Conservation (phyloP, 2,113 vertebrate species). For the Brachyhypopomus gauderio region DNA sequence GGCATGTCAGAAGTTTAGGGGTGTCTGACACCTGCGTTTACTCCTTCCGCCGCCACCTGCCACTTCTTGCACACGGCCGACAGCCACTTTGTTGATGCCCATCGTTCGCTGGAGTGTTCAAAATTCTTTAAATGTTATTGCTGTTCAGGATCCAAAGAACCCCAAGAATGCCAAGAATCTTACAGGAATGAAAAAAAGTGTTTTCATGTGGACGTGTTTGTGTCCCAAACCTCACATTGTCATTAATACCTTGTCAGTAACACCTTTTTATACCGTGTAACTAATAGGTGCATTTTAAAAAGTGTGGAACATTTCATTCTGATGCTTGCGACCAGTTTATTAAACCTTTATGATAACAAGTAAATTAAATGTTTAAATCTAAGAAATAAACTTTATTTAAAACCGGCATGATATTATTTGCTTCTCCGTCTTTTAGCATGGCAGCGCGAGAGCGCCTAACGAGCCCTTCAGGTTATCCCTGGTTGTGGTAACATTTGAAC, state of each 20-base stretch:
- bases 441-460: not conserved
- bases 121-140: not conserved
- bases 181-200: too few relatives aligned
- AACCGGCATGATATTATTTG: not conserved
- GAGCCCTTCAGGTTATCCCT: not conserved
- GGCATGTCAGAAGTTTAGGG: not conserved
- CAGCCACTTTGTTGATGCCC: not conserved
- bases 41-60: slow-evolving; percentile 3
- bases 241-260: not conserved
- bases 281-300: not conserved
- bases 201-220: not conserved
- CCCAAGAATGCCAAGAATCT: not conserved
- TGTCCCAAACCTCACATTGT: not conserved
- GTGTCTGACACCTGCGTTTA: not conserved
- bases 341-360: not conserved
- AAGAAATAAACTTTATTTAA: not conserved
- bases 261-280: not conserved
- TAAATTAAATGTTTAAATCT: not conserved
- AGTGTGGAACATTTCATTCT: not conserved
- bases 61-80: not conserved
- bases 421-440: not conserved
- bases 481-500: not conserved
- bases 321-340: not conserved
- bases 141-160: not conserved
- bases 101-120: not conserved